These are phyloP conservation scores for Boloria euphrosyne DNA, from an alignment of 2,888 invertebrate genomes.

Conservation along the genomic window DNA sequence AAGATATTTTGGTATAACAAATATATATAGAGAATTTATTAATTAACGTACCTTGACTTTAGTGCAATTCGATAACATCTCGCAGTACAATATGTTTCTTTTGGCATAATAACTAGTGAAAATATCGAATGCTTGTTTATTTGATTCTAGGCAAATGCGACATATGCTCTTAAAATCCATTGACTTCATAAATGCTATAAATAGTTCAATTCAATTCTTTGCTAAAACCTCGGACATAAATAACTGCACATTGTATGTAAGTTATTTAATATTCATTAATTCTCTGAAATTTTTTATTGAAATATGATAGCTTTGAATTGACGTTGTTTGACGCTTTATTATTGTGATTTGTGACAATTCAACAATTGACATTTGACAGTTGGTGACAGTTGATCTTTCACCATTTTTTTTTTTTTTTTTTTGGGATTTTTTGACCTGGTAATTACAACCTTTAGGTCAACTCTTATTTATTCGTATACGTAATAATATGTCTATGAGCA, in stretches of 20 bases:
- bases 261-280: not conserved
- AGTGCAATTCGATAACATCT: conserved; percentile 67
- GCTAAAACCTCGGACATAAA: not conserved
- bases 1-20: not conserved
- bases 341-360: conserved; percentile 4
- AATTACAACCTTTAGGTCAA: too few species aligned
- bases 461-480: too few species aligned
- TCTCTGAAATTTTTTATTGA: not conserved
- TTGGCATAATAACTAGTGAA: conserved; percentile 63
- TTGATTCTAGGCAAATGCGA: conserved; percentile 64
- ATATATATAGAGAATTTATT: not conserved
- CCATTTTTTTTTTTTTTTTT: too few species aligned
- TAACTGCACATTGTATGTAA: not conserved
- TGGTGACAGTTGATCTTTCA: not conserved
- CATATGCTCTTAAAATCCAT: conserved; percentile 67
- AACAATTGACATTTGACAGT: conserved; percentile 12
- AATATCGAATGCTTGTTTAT: conserved; percentile 64
- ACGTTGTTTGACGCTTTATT: conserved; percentile 15
- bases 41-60: conserved; percentile 60
- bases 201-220: not conserved
- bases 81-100: conserved; percentile 61
- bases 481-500: too few species aligned
- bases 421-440: too few species aligned
- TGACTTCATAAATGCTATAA: conserved; percentile 12
- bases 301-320: conserved; percentile 12